These are phyloP conservation scores for Mesembrinibis cayennensis DNA, from an alignment of 2,113 vertebrate species.

Conservation along the genomic window DNA sequence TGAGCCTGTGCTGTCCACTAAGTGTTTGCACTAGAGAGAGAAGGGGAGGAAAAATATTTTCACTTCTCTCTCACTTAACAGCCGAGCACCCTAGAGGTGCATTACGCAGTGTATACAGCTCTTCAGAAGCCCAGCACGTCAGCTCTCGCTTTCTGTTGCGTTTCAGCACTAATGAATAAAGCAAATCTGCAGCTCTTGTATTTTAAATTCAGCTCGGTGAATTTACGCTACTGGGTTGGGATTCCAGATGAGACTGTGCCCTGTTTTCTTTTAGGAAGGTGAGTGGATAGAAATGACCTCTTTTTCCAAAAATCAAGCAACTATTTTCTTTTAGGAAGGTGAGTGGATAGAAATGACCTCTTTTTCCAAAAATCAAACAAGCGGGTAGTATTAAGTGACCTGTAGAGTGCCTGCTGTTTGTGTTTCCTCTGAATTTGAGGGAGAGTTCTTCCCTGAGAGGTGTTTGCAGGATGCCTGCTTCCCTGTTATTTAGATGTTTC, in stretches of 20 bases:
- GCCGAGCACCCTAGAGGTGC: constrained; percentile 5
- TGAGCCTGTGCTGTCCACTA: constrained; percentile 2
- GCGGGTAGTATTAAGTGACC: neutral
- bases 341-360: neutral
- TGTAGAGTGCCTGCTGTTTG: neutral
- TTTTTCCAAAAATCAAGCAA: neutral
- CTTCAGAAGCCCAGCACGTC: neutral
- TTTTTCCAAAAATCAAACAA: neutral
- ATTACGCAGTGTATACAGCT: neutral
- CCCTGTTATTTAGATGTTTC: neutral
- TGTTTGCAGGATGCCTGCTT: neutral
- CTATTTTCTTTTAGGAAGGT: neutral
- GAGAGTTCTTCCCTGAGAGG: neutral
- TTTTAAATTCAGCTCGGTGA: neutral
- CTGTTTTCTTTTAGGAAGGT: neutral
- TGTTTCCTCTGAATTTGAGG: neutral
- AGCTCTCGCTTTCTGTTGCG: neutral
- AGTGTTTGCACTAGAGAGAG: constrained; percentile 17
- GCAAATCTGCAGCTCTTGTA: neutral
- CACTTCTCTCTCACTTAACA: neutral
- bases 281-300: neutral
- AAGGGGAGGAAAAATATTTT: neutral
- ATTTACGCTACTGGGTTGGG: neutral
- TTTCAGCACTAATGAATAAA: neutral
- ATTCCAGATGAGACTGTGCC: neutral